Base-by-base conservation (phyloP, 2,888 invertebrate genomes). In the Unio pictorum region DNA sequence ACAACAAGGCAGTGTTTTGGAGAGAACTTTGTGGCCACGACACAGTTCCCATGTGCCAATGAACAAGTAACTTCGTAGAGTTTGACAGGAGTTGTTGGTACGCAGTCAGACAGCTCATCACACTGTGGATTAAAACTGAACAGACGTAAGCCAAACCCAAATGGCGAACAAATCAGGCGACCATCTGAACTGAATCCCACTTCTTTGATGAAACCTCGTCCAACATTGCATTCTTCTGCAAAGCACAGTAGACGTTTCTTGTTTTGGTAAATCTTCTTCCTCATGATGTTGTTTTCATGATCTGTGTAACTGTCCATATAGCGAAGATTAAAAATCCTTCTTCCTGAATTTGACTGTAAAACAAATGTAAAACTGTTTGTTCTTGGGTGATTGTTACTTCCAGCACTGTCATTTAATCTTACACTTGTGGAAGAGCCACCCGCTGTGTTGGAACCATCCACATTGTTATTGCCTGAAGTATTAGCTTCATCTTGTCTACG, bases 171-270 rank as follows among this genome's bases (percentile, higher is more conserved):
- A 54, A 98, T 94, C 17, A 97, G 91, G 65, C 97, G 92, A 0
- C 98, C 98, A 88, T 97, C 97, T 1, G 95, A 92, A 1, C 96
- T 96, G 90, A 96, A 97, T 84, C 95, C 95, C 62, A 96, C 91
- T 87, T 97, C 98, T 90, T 98, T 98, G 69, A 98, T 97, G 83
- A 95, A 96, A 0, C 96, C 97, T 78, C 94, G 94, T 1, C 96
- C 97, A 20, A 95, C 94, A 86, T 95, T 96, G 0, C 95, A 94
- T 88, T 98, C 97, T 84, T 95, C 93, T 15, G 94, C 92, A 85
- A 93, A 97, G 90, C 95, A 95, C 8, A 96, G 93, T 65, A 98
- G 92, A 61, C 97, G 92, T 20, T 94, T 93, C 28, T 93, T 91
- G 89, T 96, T 96, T 81, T 93, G 92, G 63, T 75, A 74, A 30